These are phyloP conservation scores for Megastigmus dorsalis DNA, from an alignment of 2,888 invertebrate species.

Conservation along the genomic window DNA sequence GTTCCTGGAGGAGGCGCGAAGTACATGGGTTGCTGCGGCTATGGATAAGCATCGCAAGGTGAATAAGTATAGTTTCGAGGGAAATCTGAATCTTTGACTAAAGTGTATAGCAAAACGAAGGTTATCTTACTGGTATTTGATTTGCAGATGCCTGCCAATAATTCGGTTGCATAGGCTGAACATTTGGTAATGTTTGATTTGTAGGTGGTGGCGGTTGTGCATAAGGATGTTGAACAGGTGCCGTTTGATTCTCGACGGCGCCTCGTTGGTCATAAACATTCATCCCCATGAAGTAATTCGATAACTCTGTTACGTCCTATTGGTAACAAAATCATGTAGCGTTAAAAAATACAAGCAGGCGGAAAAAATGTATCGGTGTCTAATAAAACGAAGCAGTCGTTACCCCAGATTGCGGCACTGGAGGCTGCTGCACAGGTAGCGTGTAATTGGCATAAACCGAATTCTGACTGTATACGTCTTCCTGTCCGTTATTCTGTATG, in stretches of 20 bases:
- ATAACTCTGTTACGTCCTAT: constrained; percentile 69
- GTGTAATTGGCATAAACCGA: constrained; percentile 69
- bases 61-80: too few species aligned
- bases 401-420: constrained; percentile 63
- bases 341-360: too few species aligned
- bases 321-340: too few species aligned
- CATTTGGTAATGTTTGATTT: constrained; percentile 61
- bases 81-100: too few species aligned
- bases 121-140: constrained; percentile 65
- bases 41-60: constrained; percentile 37
- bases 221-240: constrained; percentile 66
- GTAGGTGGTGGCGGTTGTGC: constrained; percentile 63
- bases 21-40: constrained; percentile 72
- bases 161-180: constrained; percentile 64
- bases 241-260: constrained; percentile 63
- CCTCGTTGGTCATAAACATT: constrained; percentile 69
- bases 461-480: constrained; percentile 68
- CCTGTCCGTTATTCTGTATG: constrained; percentile 60
- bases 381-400: constrained; percentile 11
- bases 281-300: constrained; percentile 71
- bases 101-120: too few species aligned
- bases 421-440: constrained; percentile 67
- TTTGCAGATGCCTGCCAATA: constrained; percentile 71
- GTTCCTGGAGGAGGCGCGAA: constrained; percentile 70
- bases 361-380: background rate